Base-by-base conservation (phyloP, 1,140 invertebrate genomes). In the Pogonomyrmex barbatus region DNA sequence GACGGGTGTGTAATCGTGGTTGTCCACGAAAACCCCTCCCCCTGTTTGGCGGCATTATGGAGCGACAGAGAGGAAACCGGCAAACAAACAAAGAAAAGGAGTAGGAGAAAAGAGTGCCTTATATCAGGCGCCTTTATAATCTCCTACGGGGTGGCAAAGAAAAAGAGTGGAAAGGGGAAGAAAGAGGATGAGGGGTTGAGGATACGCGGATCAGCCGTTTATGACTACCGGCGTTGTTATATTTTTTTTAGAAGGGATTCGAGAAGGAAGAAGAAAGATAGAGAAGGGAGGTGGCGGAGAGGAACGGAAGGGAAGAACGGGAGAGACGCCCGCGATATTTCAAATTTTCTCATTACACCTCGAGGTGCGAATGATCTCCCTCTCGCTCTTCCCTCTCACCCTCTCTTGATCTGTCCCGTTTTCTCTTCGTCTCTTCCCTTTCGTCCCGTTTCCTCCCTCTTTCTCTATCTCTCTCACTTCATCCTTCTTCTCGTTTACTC, bases 261-360 rank as follows among this genome's bases (percentile, higher is more conserved):
- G 75, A 78, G 54, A 52, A 10, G 58, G 58, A 65, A 62, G 50
- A 33, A 81, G 79, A 73, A 68, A 85, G 76, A 87, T 71, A 85
- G 58, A 79, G 10, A 65, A 12, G 39, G 60, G 67, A 60, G 30
- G 30, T n/a, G 56, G 60, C 58, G 52, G 42, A 50, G 81, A 78
- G 68, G 83, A 73, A 70, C 58, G 70, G 67, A n/a, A 76, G 47
- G 45, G 58, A 60, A 60, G 79, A 63, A 33, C 71, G 87, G 71
- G 86, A 78, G 85, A 87, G 87, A 88, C 89, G 87, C 89, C 88
- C 91, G 94, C 93, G 93, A 95, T 95, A 95, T 95, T 95, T 94
- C 94, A 95, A 95, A 94, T 95, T 95, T 95, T 95, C 94, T 95
- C 94, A 95, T 95, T 95, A 95, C 91, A 93, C 93, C 92, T 85